Base-by-base conservation (phyloP, 2,888 invertebrate genomes). In the Dicyrtoma fusca region DNA sequence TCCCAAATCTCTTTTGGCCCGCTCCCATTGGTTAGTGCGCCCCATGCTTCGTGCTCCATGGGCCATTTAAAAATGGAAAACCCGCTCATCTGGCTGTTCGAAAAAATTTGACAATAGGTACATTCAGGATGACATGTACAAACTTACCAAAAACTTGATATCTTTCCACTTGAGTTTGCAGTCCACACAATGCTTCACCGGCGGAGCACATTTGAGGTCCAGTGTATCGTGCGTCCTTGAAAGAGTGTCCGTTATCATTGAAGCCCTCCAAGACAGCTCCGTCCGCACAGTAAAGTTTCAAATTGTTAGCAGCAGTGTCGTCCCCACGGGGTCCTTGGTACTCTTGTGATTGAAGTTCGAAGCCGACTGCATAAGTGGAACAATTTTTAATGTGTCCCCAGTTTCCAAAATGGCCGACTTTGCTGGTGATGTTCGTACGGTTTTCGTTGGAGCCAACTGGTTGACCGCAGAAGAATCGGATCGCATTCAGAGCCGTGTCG, bases 161-260 rank as follows among this genome's bases (percentile, higher is more conserved):
- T 51, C 70, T 19, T 53, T 77, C 75, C 0, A 77, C 75, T 69
- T 77, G 77, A 11, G 77, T 77, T 53, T 77, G 77, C 21, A 77
- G 17, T 17, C 75, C 77, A 59, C 77, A 77, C 26, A 77, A 21
- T 5, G 68, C 76, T 34, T 69, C 55, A 1, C 71, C 74, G 17
- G 69, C 26, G 13, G 72, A 63, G 53, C 77, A 77, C 21, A 45
- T 71, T 57, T 64, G 65, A 17, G 71, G 25, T 11, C 66, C 75
- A 0, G 76, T 74, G 57, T 77, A 77, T 1, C 49, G 23, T 1
- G 64, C 26, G 4, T 69, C 74, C 14, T 25, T 53, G 47, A 72
- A 77, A 5, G 44, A 25, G 21, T 75, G 64, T 42, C 74, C 76
- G 44, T 65, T 69, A 13, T 75, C 74, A 34, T 71, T 23, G 55